Evolutionary conservation across 92 coral and sea anemone species (phyloP), one percentile per base, ranked within the genome.

Genomic region (Nematostella vectensis): DNA sequence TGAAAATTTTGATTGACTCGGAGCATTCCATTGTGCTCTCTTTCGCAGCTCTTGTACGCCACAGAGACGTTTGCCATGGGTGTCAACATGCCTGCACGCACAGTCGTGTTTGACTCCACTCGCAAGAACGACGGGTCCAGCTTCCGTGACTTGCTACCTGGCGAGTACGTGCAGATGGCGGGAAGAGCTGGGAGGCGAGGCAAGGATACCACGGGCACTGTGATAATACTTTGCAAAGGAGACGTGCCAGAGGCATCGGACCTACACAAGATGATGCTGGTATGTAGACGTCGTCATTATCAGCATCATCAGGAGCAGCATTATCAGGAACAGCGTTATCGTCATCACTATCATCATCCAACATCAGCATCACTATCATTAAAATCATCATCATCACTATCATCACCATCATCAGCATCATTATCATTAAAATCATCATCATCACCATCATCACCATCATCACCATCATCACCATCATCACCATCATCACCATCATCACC

Each of bases 21-120:
- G n/a, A n/a, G n/a, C n/a, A n/a, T n/a, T n/a, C n/a, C n/a, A n/a
- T n/a, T n/a, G n/a, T n/a, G n/a, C n/a, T n/a, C n/a, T n/a, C n/a
- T 33, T 6, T 33, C 6, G 15, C 68, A 91, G 98, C 78, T 91
- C 25, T 82, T 93, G 13, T 93, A 80, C 65, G 99, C 99, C 10
- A 93, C 99, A 3, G 99, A 93, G 67, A 93, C 99, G 27, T 93
- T 93, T 55, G 99, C 99, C 11, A 86, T 93, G 96, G 99, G 99
- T 12, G 96, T 93, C 1, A 93, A 93, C 80, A 93, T 93, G 99
- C 99, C 99, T 0, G 93, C 99, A 1, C 71, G 85, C 27, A 93
- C 99, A 11, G 99, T 93, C 19, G 88, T 87, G 18, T 93, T 93
- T 55, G 96, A 86, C 54, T 66, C 88, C 23, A 78, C 72, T 18